These are phyloP conservation scores for Helicoverpa armigera DNA, from an alignment of 1,140 invertebrate species.

Conservation along the genomic window DNA sequence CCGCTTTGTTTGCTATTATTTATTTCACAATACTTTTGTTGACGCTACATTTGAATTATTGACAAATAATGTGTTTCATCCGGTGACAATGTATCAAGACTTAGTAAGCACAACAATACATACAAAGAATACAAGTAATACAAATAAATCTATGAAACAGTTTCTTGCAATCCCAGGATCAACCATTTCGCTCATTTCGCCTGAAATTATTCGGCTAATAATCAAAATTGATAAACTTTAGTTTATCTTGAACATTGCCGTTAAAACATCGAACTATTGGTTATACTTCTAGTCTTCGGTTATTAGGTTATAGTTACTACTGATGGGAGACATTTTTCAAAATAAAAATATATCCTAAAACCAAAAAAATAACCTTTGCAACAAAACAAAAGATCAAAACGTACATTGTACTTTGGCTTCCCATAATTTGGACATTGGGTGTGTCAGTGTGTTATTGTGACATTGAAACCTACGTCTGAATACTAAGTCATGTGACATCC, in stretches of 20 bases:
- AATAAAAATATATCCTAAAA: no score
- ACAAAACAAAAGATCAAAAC: background rate
- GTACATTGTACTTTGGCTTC: background rate
- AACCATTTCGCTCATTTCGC: no score
- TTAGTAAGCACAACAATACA: background rate
- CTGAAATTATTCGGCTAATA: no score
- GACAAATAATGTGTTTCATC: slow-evolving; percentile 37
- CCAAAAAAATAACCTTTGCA: background rate
- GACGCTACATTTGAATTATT: slow-evolving; percentile 22
- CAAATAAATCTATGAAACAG: background rate
- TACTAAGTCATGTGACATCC: slow-evolving; percentile 24
- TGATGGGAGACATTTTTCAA: no score
- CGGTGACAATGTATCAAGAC: slow-evolving; percentile 3
- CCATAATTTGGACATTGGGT: slow-evolving; percentile 5
- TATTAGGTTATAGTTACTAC: no score
- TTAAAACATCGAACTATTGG: no score
- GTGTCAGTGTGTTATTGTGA: slow-evolving; percentile 9
- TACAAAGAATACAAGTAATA: background rate
- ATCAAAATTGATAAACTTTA: no score
- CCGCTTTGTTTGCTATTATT: slow-evolving; percentile 13
- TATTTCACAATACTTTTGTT: slow-evolving; percentile 31
- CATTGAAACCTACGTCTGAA: slow-evolving; percentile 33
- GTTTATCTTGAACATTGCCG: no score
- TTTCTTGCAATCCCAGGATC: background rate
- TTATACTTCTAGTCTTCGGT: no score